Conservation (phyloP, 2,113 vertebrate species). For the Tachysurus fulvidraco region DNA sequence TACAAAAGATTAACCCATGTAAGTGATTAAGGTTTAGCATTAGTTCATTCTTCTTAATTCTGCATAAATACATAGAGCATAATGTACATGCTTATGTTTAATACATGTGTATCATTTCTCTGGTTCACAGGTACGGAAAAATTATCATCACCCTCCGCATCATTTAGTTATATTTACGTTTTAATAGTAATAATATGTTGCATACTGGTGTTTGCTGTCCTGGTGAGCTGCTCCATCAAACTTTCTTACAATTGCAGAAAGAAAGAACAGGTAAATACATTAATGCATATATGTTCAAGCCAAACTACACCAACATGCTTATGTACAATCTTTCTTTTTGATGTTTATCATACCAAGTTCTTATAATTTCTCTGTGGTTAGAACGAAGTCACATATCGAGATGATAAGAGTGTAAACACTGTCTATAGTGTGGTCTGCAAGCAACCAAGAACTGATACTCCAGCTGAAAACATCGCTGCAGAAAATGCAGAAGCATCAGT, state of each 20-base stretch:
- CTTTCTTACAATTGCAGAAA: background rate
- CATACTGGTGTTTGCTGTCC: background rate
- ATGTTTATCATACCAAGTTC: background rate
- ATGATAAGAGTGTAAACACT: background rate
- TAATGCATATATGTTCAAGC: too few species aligned
- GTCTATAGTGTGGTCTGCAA: constrained; percentile 29
- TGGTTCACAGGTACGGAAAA: constrained; percentile 11
- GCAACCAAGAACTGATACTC: background rate
- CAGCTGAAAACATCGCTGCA: constrained; percentile 1
- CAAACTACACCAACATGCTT: background rate
- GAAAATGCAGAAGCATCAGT: background rate
- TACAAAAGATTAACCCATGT: constrained; percentile 29
- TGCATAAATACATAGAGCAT: background rate
- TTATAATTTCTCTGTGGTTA: constrained; percentile 17
- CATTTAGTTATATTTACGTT: background rate
- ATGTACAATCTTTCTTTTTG: background rate
- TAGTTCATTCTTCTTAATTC: background rate
- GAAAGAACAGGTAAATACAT: constrained; percentile 24
- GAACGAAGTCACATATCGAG: background rate
- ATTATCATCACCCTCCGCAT: rapidly evolving
- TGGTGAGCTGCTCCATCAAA: background rate
- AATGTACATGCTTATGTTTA: background rate
- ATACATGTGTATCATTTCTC: background rate
- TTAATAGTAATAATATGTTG: background rate
- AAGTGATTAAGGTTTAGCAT: constrained; percentile 38